Conservation (phyloP, 2,113 vertebrate genomes). For the Origma solitaria region DNA sequence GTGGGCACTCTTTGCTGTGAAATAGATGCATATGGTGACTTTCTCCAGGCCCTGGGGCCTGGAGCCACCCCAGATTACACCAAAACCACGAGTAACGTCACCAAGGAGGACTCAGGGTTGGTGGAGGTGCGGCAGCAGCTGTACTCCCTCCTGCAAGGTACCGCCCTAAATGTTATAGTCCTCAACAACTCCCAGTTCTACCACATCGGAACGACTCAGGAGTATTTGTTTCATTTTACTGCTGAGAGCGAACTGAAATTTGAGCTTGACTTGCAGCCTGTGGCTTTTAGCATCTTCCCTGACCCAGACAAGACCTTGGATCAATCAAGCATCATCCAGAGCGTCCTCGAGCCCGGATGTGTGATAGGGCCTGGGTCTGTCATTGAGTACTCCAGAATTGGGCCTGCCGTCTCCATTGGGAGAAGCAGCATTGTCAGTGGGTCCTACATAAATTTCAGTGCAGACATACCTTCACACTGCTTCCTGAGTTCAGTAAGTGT, state of each 20-base stretch:
- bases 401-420: conserved; percentile 72
- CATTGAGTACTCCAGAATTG: conserved; percentile 85
- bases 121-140: conserved; percentile 78
- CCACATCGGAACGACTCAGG: conserved; percentile 86
- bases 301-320: neutral
- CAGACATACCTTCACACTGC: conserved; percentile 70
- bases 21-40: conserved; percentile 94
- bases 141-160: conserved; percentile 80
- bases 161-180: conserved; percentile 80
- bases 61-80: conserved; percentile 79
- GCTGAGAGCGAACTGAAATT: conserved; percentile 70
- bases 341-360: conserved; percentile 71
- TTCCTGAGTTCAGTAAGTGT: conserved; percentile 85
- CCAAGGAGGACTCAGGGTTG: conserved; percentile 66
- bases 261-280: conserved; percentile 78
- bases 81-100: conserved; percentile 64
- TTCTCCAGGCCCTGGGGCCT: conserved; percentile 87
- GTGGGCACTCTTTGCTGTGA: conserved; percentile 80
- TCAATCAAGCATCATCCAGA: conserved; percentile 77
- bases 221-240: conserved; percentile 87
- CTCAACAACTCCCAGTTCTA: conserved; percentile 93
- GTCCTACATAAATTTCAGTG: conserved; percentile 56
- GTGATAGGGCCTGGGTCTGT: conserved; percentile 75
- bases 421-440: conserved; percentile 81
- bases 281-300: conserved; percentile 73